phyloP scores from a whole-genome alignment of 2,113 vertebrate species.

The Clarias magur region DNA sequence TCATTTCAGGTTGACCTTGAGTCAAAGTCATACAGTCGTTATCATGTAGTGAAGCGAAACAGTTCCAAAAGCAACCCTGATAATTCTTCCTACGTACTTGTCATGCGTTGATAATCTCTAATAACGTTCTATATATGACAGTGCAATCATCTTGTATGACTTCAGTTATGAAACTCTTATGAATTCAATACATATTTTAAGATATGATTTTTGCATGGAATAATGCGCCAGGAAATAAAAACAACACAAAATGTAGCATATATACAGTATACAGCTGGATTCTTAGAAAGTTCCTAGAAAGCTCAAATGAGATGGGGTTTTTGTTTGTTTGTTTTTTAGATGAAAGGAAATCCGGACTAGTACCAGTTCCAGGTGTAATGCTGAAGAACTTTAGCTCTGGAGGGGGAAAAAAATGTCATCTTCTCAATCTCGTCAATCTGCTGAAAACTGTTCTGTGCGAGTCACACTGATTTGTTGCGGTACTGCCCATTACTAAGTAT shows the following conservation, averaged over 20 bases:
- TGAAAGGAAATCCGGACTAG: background rate
- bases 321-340: background rate
- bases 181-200: background rate
- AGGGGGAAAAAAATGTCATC: background rate
- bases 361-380: background rate
- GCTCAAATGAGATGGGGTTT: background rate
- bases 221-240: background rate
- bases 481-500: background rate
- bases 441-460: background rate
- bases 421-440: background rate
- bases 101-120: background rate
- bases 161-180: background rate
- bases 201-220: background rate
- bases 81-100: background rate
- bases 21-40: background rate
- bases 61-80: background rate
- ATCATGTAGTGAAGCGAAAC: constrained; percentile 3
- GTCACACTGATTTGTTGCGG: background rate
- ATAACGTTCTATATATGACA: background rate
- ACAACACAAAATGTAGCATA: background rate
- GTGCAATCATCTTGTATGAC: background rate
- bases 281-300: background rate
- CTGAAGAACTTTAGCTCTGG: background rate
- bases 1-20: constrained; percentile 24
- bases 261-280: no score